Evolutionary conservation across 1,140 invertebrate genomes (phyloP).

Genomic region (Olivierus martensii): DNA sequence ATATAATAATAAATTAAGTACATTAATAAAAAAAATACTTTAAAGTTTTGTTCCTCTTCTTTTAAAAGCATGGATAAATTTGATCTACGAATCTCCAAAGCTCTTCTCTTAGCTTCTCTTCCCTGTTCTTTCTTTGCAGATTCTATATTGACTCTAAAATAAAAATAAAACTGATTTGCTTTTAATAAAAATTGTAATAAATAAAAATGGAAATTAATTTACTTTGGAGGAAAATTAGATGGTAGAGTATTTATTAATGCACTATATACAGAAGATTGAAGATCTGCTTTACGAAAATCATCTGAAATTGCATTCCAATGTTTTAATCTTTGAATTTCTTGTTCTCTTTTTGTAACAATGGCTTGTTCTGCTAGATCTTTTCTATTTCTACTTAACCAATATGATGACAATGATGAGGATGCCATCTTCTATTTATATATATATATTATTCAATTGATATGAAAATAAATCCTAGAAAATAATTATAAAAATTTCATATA

Average conservation of each 20-base stretch:
- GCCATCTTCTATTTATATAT: too few relatives aligned
- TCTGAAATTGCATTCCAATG: slow-evolving; percentile 6
- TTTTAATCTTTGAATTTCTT: slow-evolving; percentile 1
- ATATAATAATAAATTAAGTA: too few relatives aligned
- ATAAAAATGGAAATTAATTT: not conserved
- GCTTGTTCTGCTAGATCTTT: slow-evolving; percentile 13
- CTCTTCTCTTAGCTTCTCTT: not conserved
- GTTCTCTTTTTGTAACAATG: slow-evolving; percentile 12
- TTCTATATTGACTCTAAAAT: slow-evolving; percentile 7
- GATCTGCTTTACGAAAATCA: slow-evolving; percentile 1
- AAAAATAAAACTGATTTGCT: not conserved
- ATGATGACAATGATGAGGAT: not conserved
- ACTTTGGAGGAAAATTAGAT: slow-evolving; percentile 1
- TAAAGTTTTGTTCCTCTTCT: slow-evolving; percentile 7
- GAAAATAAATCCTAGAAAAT: too few relatives aligned
- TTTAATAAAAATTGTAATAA: not conserved
- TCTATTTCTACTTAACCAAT: slow-evolving; percentile 7
- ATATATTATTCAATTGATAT: too few relatives aligned
- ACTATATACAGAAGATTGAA: slow-evolving; percentile 5
- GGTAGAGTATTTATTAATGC: not conserved
- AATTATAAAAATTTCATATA: too few relatives aligned
- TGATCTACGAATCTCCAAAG: slow-evolving; percentile 3
- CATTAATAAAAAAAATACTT: too few relatives aligned
- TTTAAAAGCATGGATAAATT: slow-evolving; percentile 3
- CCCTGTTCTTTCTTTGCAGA: slow-evolving; percentile 3